phyloP scores from a whole-genome alignment of 2,797 vertebrate species.

The Hoplostethus mediterraneus region DNA sequence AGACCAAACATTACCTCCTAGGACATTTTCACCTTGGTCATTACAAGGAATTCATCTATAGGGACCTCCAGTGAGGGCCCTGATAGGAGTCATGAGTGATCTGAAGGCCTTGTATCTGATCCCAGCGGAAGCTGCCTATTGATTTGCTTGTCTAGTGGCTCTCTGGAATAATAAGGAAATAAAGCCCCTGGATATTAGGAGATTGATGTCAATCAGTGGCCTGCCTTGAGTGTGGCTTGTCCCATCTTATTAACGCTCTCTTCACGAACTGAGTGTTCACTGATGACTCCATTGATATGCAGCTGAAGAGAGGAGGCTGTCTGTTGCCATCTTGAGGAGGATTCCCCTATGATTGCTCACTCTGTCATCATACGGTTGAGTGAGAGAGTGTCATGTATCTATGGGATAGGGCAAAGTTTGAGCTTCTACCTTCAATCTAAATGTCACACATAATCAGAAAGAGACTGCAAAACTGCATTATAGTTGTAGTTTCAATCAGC shows the following conservation, averaged over 20 bases:
- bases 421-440: slow-evolving; percentile 31
- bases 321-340: slow-evolving; percentile 74
- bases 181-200: slow-evolving; percentile 80
- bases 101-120: slow-evolving; percentile 58
- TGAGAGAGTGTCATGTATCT: slow-evolving; percentile 53
- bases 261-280: slow-evolving; percentile 74
- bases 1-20: slow-evolving; percentile 9
- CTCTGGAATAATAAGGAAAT: slow-evolving; percentile 83
- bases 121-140: slow-evolving; percentile 75
- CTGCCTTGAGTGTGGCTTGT: slow-evolving; percentile 75
- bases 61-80: slow-evolving; percentile 45
- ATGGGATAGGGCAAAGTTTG: slow-evolving; percentile 36
- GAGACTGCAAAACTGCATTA: neutral
- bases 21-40: slow-evolving; percentile 44
- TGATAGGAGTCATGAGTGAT: slow-evolving; percentile 55
- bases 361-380: slow-evolving; percentile 56
- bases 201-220: slow-evolving; percentile 82
- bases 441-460: slow-evolving; percentile 26
- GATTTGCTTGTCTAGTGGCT: slow-evolving; percentile 80
- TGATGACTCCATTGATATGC: slow-evolving; percentile 85
- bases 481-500: neutral
- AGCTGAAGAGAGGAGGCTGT: slow-evolving; percentile 68
- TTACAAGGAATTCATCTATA: slow-evolving; percentile 51
- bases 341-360: slow-evolving; percentile 74
- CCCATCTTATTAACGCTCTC: slow-evolving; percentile 79